Evolutionary conservation across 2,888 invertebrate species (phyloP).

Genomic region (Diaphora mendica): DNA sequence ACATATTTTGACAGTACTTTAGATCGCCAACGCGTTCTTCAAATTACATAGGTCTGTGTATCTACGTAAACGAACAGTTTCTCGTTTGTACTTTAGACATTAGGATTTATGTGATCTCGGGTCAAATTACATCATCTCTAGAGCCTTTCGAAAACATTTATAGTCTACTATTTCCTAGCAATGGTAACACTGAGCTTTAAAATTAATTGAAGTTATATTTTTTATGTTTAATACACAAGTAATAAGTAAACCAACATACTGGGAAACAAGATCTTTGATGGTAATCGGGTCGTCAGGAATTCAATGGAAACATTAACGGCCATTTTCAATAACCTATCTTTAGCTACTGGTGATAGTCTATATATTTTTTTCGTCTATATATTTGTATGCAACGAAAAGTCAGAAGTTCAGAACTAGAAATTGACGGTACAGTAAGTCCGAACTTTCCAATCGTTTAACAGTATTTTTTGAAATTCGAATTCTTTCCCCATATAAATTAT

Average conservation of each 20-base stretch:
- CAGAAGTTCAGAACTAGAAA: neutral
- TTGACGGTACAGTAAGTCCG: neutral
- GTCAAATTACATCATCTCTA: slow-evolving; percentile 43
- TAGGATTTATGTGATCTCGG: slow-evolving; percentile 40
- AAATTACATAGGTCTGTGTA: slow-evolving; percentile 3
- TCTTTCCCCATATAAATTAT: neutral
- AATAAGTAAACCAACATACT: no score
- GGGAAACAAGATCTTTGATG: no score
- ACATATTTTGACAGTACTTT: slow-evolving; percentile 11
- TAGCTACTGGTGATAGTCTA: no score
- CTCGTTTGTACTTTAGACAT: slow-evolving; percentile 38
- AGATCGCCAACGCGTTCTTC: slow-evolving; percentile 44
- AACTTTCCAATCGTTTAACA: neutral
- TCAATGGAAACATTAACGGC: neutral
- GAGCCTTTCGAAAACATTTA: slow-evolving; percentile 24
- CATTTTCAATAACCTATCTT: no score
- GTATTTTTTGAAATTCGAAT: neutral
- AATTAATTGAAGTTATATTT: neutral
- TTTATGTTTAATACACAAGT: no score
- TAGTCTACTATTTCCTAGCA: neutral
- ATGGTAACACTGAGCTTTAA: neutral
- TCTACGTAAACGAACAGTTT: slow-evolving; percentile 34
- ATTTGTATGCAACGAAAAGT: no score
- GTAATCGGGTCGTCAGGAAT: no score
- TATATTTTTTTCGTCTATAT: no score